phyloP scores from a whole-genome alignment of 2,888 invertebrate species.

The Cybosia mesomella region DNA sequence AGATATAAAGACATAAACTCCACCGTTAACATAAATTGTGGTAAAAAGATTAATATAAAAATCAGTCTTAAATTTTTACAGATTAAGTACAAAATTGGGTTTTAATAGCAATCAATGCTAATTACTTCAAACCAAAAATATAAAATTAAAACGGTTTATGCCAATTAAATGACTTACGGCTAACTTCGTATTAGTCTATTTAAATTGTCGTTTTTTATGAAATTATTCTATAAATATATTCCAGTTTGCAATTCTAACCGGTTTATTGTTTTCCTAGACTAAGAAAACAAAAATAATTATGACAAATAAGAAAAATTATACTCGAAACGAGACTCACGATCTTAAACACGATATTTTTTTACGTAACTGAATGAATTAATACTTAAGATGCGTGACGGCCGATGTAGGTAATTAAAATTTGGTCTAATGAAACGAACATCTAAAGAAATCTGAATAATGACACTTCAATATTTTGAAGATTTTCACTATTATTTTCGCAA shows the following conservation, averaged over 20 bases:
- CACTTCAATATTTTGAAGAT: background rate
- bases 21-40: slow-evolving; percentile 18
- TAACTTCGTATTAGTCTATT: too few relatives aligned
- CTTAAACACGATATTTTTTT: background rate
- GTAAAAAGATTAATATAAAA: slow-evolving; percentile 48
- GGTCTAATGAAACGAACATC: background rate
- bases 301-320: background rate
- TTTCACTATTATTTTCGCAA: background rate
- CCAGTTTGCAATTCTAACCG: background rate
- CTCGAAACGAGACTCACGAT: background rate
- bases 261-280: background rate
- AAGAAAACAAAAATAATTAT: background rate
- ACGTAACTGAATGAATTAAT: background rate
- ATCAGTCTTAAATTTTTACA: slow-evolving; percentile 68
- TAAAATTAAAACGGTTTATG: background rate
- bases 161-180: background rate
- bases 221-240: background rate
- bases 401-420: background rate
- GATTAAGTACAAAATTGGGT: slow-evolving; percentile 49
- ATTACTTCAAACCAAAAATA: background rate
- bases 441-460: background rate
- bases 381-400: slow-evolving; percentile 1
- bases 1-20: slow-evolving; percentile 18
- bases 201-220: background rate
- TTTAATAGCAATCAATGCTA: background rate